A percentile compares a stretch with the other conserved stretches of the same genome.
Conservation (phyloP, 2,888 invertebrate genomes). For the Stictocephala bisonia region DNA sequence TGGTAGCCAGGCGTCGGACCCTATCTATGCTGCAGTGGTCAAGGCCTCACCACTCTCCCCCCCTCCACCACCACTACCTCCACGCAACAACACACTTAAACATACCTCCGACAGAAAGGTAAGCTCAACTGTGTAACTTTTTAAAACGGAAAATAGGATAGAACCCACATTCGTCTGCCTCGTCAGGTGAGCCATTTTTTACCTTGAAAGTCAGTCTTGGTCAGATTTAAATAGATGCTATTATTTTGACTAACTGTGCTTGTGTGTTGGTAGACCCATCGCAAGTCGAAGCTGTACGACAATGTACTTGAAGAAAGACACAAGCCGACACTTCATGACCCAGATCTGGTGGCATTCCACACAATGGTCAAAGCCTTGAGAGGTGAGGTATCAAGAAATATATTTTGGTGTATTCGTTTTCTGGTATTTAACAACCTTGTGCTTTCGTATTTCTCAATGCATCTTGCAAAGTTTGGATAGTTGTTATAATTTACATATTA, state of each 20-base stretch:
- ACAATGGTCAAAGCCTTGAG: slow-evolving; percentile 84
- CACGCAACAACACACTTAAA: slow-evolving; percentile 51
- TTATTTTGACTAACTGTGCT: neutral
- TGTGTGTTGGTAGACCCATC: slow-evolving; percentile 11
- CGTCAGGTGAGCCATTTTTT: no score
- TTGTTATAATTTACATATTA: no score
- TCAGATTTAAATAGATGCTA: no score
- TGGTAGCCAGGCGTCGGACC: slow-evolving; percentile 72
- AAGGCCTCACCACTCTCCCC: slow-evolving; percentile 61
- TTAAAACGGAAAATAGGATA: no score
- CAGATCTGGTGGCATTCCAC: slow-evolving; percentile 83
- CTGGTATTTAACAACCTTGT: no score
- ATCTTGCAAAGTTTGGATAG: no score
- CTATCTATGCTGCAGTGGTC: slow-evolving; percentile 76
- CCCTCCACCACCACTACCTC: slow-evolving; percentile 55
- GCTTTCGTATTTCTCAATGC: no score
- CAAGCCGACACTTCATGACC: slow-evolving; percentile 74
- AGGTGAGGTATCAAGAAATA: no score
- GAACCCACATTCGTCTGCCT: no score
- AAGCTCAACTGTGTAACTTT: slow-evolving; percentile 6
- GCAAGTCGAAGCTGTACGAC: slow-evolving; percentile 52
- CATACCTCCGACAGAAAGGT: slow-evolving; percentile 43
- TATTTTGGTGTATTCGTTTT: no score
- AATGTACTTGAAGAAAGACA: slow-evolving; percentile 67
- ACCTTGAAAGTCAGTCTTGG: no score